Evolutionary conservation across 2,888 invertebrate species (phyloP).

Genomic region (Pachliopta kotzebuea): DNA sequence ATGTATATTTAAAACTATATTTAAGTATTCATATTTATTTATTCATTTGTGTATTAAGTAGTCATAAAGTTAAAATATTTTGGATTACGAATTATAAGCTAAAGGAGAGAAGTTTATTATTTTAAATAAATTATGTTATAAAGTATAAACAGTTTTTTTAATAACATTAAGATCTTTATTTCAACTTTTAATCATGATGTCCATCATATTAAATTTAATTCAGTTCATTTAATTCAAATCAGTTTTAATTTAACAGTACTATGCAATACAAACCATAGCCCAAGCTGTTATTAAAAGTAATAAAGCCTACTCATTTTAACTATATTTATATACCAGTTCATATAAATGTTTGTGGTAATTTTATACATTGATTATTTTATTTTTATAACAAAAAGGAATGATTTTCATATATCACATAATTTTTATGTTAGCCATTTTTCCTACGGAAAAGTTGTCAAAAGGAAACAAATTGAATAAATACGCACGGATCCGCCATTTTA

Average conservation of each 20-base stretch:
- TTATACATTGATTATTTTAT: no score
- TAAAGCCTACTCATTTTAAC: no score
- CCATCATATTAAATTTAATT: not conserved
- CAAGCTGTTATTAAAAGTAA: no score
- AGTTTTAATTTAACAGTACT: no score
- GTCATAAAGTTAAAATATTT: conserved; percentile 47
- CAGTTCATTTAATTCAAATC: no score
- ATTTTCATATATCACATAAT: not conserved
- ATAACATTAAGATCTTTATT: no score
- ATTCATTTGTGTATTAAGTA: conserved; percentile 37
- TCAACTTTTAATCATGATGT: no score
- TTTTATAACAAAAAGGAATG: no score
- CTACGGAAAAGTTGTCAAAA: conserved; percentile 12
- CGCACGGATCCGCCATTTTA: conserved; percentile 7
- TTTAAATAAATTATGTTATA: conserved; percentile 73
- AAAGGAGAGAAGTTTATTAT: conserved; percentile 65
- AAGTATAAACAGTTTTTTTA: conserved; percentile 30
- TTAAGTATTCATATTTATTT: conserved; percentile 29
- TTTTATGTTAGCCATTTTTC: not conserved
- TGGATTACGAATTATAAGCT: conserved; percentile 53
- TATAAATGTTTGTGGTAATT: no score
- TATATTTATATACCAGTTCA: no score
- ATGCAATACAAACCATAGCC: no score
- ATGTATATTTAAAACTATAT: conserved; percentile 37
- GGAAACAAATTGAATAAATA: conserved; percentile 6